Evolutionary conservation across 1,140 invertebrate species (phyloP).

Genomic region (Drosophila ambigua): DNA sequence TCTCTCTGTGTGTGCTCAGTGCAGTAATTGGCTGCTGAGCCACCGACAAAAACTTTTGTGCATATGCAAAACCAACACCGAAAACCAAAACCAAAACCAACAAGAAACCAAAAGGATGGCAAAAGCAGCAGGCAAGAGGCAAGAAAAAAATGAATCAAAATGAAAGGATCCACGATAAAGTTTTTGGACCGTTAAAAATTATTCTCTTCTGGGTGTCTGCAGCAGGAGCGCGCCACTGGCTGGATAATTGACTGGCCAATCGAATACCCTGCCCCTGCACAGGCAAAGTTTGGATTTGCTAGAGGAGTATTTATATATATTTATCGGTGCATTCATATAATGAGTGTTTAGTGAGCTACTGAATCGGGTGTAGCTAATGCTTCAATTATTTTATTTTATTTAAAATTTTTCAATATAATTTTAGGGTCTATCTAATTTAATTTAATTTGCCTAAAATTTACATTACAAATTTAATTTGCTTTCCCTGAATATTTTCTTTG

Average conservation of each 20-base stretch:
- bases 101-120: constrained; percentile 1
- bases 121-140: neutral
- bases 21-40: constrained; percentile 60
- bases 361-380: too few relatives aligned
- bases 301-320: too few relatives aligned
- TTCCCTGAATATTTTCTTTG: too few relatives aligned
- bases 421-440: too few relatives aligned
- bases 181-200: constrained; percentile 37
- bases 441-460: too few relatives aligned
- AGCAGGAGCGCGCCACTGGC: neutral
- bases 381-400: too few relatives aligned
- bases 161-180: constrained; percentile 29
- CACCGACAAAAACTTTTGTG: constrained; percentile 43
- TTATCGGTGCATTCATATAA: too few relatives aligned
- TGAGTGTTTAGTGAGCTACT: too few relatives aligned
- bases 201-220: neutral
- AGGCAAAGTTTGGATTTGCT: too few relatives aligned
- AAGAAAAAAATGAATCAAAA: constrained; percentile 43
- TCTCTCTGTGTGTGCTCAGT: constrained; percentile 22
- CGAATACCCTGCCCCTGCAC: neutral
- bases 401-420: too few relatives aligned
- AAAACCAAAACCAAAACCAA: neutral
- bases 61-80: constrained; percentile 46
- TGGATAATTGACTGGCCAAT: neutral
- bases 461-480: too few relatives aligned